These are phyloP conservation scores for Grallaria varia DNA, from an alignment of 2,113 vertebrate species.

Conservation along the genomic window DNA sequence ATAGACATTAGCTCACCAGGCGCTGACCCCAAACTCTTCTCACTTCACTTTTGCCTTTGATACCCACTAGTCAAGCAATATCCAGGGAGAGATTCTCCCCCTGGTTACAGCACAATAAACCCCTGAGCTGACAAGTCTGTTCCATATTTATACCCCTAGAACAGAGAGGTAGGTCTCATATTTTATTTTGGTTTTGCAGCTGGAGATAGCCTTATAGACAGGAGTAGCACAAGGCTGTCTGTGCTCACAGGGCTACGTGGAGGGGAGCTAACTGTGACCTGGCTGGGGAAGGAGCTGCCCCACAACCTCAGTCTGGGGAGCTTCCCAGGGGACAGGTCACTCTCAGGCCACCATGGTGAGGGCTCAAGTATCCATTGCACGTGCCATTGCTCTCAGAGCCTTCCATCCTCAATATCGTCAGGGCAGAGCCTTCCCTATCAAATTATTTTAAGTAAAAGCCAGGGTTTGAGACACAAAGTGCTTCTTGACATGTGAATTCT, in stretches of 20 bases:
- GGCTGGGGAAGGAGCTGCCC: background rate
- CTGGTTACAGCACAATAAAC: background rate
- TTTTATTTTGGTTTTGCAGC: background rate
- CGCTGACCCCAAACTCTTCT: background rate
- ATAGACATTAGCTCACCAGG: background rate
- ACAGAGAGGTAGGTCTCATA: background rate
- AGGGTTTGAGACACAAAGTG: background rate
- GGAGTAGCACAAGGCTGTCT: fast-evolving
- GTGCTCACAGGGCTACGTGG: fast-evolving
- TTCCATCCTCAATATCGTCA: background rate
- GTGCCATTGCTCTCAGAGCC: background rate
- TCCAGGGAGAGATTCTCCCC: background rate
- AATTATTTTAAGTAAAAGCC: background rate
- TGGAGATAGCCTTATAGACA: fast-evolving
- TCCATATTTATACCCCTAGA: background rate
- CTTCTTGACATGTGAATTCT: background rate
- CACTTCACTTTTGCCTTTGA: background rate
- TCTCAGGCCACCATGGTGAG: fast-evolving
- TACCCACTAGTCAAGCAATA: background rate
- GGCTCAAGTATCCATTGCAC: fast-evolving
- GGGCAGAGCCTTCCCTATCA: background rate
- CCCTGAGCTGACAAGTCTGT: background rate
- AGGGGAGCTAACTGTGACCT: background rate
- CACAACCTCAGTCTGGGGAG: no score
- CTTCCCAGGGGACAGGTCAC: background rate